These are phyloP conservation scores for Falco punctatus DNA, from an alignment of 2,113 vertebrate species.

Conservation along the genomic window DNA sequence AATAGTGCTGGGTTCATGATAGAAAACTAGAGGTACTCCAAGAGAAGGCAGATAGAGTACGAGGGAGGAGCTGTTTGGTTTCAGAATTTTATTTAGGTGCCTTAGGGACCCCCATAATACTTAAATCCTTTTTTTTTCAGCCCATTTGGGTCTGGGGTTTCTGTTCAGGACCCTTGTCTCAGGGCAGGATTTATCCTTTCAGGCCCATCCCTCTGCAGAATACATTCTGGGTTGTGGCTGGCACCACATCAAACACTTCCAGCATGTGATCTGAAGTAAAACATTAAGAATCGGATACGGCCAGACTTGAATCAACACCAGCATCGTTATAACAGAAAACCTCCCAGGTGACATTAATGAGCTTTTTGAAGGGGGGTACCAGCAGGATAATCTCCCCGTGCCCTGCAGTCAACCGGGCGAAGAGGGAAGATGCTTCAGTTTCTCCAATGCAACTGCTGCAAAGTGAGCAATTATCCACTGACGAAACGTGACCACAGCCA, in stretches of 20 bases:
- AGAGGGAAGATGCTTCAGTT: background rate
- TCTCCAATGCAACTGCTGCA: background rate
- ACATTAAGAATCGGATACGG: background rate
- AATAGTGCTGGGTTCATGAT: background rate
- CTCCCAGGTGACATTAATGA: background rate
- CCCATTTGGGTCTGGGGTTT: background rate
- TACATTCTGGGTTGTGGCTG: background rate
- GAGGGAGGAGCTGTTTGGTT: background rate
- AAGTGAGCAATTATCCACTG: background rate
- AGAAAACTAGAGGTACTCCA: background rate
- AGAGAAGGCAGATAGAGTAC: background rate
- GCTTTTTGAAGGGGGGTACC: background rate
- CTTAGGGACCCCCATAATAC: background rate
- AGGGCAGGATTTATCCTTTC: background rate
- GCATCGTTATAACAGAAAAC: background rate
- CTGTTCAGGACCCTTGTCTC: background rate
- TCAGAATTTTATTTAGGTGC: background rate
- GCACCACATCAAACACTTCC: slow-evolving; percentile 36
- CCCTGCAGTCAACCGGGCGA: background rate
- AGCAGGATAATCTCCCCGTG: background rate
- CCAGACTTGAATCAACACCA: background rate
- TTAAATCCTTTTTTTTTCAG: background rate
- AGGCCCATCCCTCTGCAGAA: background rate
- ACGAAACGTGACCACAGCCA: rapidly evolving
- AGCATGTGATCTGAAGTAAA: slow-evolving; percentile 27